Evolutionary conservation across 2,888 invertebrate genomes (phyloP).

Genomic region (Tribolium freemani): DNA sequence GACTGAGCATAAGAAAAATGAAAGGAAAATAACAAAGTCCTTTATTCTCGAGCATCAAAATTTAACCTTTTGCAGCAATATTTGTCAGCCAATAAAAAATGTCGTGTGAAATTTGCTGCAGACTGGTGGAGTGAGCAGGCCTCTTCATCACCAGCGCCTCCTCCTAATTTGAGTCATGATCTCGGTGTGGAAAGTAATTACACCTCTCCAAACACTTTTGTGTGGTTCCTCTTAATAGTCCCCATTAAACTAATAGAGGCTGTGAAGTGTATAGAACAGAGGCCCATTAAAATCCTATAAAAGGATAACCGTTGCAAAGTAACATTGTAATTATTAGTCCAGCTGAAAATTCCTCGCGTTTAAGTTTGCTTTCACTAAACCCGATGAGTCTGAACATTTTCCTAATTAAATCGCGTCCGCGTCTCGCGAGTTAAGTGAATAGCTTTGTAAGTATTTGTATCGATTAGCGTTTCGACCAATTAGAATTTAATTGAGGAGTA

Average conservation of each 20-base stretch:
- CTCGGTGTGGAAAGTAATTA: not conserved
- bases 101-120: too few relatives aligned
- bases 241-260: conserved; percentile 19
- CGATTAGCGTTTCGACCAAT: conserved; percentile 44
- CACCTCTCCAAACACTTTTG: not conserved
- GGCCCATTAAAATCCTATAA: conserved; percentile 27
- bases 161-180: not conserved
- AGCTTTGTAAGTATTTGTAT: not conserved
- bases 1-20: too few relatives aligned
- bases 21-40: too few relatives aligned
- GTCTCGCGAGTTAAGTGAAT: not conserved
- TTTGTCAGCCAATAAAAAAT: too few relatives aligned
- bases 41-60: too few relatives aligned
- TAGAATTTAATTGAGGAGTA: conserved; percentile 44
- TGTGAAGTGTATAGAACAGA: conserved; percentile 18
- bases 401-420: conserved; percentile 11
- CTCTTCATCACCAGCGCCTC: not conserved
- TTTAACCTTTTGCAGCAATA: too few relatives aligned
- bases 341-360: not conserved
- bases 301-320: conserved; percentile 19
- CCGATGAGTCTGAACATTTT: conserved; percentile 17
- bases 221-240: conserved; percentile 13
- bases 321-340: conserved; percentile 23
- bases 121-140: not conserved
- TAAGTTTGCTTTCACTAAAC: conserved; percentile 16